Evolutionary conservation across 1,140 invertebrate genomes (phyloP).

Genomic region (Helicoverpa armigera): DNA sequence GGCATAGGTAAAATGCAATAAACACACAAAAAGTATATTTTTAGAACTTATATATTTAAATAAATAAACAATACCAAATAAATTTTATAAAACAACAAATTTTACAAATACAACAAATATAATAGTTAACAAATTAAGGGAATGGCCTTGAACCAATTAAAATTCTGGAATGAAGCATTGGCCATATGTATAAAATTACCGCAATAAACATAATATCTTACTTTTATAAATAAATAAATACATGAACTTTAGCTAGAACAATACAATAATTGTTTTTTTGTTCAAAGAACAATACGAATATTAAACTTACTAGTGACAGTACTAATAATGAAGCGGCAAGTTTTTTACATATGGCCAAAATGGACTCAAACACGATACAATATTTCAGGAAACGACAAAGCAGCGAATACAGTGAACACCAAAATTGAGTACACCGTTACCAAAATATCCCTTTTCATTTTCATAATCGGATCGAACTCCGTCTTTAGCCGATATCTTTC

Average conservation of each 20-base stretch:
- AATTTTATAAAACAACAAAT: slow-evolving; percentile 25
- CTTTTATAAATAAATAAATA: too few species aligned
- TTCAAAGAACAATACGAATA: too few species aligned
- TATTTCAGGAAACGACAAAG: slow-evolving; percentile 74
- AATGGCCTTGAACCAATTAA: too few species aligned
- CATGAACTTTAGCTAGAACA: too few species aligned
- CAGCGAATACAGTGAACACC: slow-evolving; percentile 78
- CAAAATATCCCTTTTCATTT: slow-evolving; percentile 78
- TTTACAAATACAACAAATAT: not conserved
- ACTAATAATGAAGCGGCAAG: too few species aligned
- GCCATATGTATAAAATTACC: too few species aligned
- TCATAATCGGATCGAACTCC: slow-evolving; percentile 65
- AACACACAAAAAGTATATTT: not conserved
- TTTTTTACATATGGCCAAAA: slow-evolving; percentile 4
- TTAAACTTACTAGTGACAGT: too few species aligned
- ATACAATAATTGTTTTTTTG: too few species aligned
- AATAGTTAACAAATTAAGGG: not conserved
- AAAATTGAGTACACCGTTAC: slow-evolving; percentile 80
- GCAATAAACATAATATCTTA: too few species aligned
- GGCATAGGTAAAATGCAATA: not conserved
- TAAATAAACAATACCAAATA: slow-evolving; percentile 28
- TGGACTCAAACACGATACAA: slow-evolving; percentile 44
- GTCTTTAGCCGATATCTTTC: slow-evolving; percentile 12
- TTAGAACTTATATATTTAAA: slow-evolving; percentile 7
- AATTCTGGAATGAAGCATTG: too few species aligned